These are phyloP conservation scores for Anthopleura sola DNA, from an alignment of 64 coral and sea anemone species.

Conservation along the genomic window DNA sequence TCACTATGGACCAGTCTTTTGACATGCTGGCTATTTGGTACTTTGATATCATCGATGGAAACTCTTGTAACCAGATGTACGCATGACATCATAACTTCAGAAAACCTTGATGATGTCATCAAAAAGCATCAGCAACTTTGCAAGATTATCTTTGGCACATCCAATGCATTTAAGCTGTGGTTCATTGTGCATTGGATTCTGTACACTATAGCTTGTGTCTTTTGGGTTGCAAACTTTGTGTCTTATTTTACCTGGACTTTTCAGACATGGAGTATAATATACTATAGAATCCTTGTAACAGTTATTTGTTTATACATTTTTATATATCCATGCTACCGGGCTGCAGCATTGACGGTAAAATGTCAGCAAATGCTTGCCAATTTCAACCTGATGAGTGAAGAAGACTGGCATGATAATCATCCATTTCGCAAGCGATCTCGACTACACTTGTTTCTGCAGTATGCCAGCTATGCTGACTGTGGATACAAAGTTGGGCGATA, in stretches of 20 bases:
- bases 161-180: conserved; percentile 49
- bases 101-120: conserved; percentile 49
- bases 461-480: conserved; percentile 52
- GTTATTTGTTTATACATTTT: conserved; percentile 49
- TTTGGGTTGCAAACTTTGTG: conserved; percentile 42
- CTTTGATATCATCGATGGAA: neutral
- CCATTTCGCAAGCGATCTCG: conserved; percentile 37
- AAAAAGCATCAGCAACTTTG: conserved; percentile 47
- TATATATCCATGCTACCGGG: conserved; percentile 67
- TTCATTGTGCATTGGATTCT: conserved; percentile 66
- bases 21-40: conserved; percentile 32
- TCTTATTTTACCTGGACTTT: conserved; percentile 21
- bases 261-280: no score
- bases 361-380: conserved; percentile 69
- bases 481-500: conserved; percentile 50
- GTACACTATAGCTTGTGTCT: conserved; percentile 46
- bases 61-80: neutral
- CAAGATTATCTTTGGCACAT: conserved; percentile 35
- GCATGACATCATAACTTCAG: neutral
- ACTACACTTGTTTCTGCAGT: conserved; percentile 57
- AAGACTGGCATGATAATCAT: conserved; percentile 48
- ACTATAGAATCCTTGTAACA: neutral
- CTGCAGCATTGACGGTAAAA: conserved; percentile 49
- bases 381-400: conserved; percentile 63
- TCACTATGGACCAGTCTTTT: conserved; percentile 29